Evolutionary conservation across 92 coral and sea anemone genomes (phyloP).

Genomic region (Siderastrea siderea): DNA sequence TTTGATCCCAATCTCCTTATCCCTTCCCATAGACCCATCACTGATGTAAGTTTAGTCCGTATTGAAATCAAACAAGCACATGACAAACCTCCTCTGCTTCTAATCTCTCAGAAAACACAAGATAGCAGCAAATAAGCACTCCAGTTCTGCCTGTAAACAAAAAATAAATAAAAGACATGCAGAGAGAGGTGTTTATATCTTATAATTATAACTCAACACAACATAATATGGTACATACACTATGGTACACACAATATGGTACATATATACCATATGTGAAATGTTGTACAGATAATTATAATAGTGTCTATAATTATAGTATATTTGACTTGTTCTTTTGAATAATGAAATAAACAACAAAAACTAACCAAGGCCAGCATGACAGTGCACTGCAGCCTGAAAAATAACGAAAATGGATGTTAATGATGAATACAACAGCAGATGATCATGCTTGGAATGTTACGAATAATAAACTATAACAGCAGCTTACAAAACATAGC

Average conservation of each 20-base stretch:
- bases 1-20: no score
- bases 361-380: constrained; percentile 92
- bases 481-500: no score
- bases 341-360: background rate
- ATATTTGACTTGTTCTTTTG: no score
- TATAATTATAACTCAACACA: background rate
- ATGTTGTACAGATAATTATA: no score
- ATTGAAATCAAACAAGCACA: background rate
- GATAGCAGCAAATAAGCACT: constrained; percentile 90
- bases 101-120: constrained; percentile 84
- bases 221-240: no score
- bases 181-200: background rate
- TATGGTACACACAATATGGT: no score
- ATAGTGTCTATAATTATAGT: no score
- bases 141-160: constrained; percentile 89
- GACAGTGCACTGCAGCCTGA: constrained; percentile 96
- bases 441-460: no score
- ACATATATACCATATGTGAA: no score
- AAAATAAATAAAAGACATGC: background rate
- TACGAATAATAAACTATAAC: no score
- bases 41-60: no score
- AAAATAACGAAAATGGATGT: constrained; percentile 1
- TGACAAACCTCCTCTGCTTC: constrained; percentile 86
- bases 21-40: no score
- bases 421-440: background rate